Conservation (phyloP, 2,888 invertebrate species). For the Apodemia mormo region DNA sequence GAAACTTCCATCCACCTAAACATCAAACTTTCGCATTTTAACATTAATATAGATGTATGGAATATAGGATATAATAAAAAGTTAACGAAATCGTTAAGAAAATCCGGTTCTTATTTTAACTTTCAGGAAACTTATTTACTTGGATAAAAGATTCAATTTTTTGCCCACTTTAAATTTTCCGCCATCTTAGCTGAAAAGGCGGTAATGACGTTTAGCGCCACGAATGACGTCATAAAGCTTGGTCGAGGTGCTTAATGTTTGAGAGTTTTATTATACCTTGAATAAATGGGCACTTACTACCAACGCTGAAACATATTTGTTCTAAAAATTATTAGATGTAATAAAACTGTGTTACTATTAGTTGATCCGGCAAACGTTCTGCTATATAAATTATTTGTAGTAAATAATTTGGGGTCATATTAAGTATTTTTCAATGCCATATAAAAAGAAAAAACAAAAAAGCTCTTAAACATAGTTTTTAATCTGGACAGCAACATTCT, state of each 20-base stretch:
- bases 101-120: slow-evolving; percentile 36
- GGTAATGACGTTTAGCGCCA: slow-evolving; percentile 62
- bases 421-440: too few relatives aligned
- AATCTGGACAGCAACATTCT: too few relatives aligned
- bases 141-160: slow-evolving; percentile 55
- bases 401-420: too few relatives aligned
- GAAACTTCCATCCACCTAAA: too few relatives aligned
- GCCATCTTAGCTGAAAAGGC: slow-evolving; percentile 52
- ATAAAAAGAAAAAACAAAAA: too few relatives aligned
- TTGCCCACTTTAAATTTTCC: slow-evolving; percentile 58
- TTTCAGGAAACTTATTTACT: slow-evolving; percentile 43
- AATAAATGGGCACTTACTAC: not conserved
- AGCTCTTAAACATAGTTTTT: too few relatives aligned
- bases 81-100: slow-evolving; percentile 37
- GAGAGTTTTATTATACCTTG: slow-evolving; percentile 11
- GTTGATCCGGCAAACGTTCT: too few relatives aligned
- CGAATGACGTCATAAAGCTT: slow-evolving; percentile 57
- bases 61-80: slow-evolving; percentile 18
- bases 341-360: not conserved
- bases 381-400: too few relatives aligned
- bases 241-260: slow-evolving; percentile 50
- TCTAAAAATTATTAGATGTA: not conserved
- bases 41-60: too few relatives aligned
- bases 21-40: too few relatives aligned
- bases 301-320: not conserved